phyloP scores from a whole-genome alignment of 2,113 vertebrate species.

The Bubo scandiacus region DNA sequence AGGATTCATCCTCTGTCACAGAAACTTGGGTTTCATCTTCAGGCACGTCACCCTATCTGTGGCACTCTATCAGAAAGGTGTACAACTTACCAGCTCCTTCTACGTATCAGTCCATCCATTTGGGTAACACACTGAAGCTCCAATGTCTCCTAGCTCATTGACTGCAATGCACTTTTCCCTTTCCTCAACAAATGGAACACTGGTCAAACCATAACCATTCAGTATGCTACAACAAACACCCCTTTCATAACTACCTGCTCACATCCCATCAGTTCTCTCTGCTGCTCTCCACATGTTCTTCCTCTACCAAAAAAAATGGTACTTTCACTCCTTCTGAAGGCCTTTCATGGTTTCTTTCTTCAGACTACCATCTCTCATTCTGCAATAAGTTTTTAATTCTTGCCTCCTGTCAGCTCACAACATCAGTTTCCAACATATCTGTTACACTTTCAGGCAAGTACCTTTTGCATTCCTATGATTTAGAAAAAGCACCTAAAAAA shows the following conservation, averaged over 20 bases:
- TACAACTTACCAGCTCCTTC: neutral
- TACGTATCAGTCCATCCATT: neutral
- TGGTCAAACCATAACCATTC: neutral
- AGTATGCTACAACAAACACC: neutral
- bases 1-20: neutral
- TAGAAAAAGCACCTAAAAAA: neutral
- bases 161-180: neutral
- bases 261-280: neutral
- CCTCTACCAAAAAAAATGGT: neutral
- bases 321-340: neutral
- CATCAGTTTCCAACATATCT: neutral
- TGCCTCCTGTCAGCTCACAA: neutral
- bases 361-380: neutral
- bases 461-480: neutral
- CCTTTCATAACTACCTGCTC: neutral
- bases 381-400: neutral
- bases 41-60: rapidly evolving
- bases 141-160: neutral
- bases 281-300: neutral
- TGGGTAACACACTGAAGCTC: neutral
- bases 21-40: neutral
- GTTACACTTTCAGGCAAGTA: neutral
- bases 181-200: neutral
- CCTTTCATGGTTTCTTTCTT: neutral
- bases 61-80: neutral